Percentiles rank a stretch among this genome's conserved stretches.
Evolutionary conservation across 2,113 vertebrate species (phyloP).

Genomic region (Elgaria multicarinata): DNA sequence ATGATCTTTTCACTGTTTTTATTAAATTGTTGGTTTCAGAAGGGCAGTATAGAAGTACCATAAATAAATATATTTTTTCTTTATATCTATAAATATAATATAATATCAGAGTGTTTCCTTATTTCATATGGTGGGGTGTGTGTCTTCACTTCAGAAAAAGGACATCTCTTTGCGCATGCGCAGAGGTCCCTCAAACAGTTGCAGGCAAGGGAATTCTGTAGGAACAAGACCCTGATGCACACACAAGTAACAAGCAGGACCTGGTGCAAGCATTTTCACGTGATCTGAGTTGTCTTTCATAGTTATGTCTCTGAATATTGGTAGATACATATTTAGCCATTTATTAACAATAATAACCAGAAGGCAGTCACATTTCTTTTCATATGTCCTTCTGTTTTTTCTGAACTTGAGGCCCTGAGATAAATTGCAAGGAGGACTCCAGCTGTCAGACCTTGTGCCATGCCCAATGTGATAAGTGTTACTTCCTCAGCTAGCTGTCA

Average conservation of each 20-base stretch:
- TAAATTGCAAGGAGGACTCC: accelerated
- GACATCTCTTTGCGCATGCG: background rate
- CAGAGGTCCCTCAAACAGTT: background rate
- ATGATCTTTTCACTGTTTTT: no score
- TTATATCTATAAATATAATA: no score
- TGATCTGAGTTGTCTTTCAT: accelerated
- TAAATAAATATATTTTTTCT: no score
- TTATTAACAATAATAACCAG: background rate
- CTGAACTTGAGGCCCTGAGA: accelerated
- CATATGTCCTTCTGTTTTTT: conserved; percentile 5
- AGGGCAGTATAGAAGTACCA: no score
- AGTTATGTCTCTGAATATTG: background rate
- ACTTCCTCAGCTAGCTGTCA: background rate
- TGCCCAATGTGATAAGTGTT: accelerated
- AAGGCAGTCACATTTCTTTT: background rate
- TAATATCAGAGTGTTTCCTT: no score
- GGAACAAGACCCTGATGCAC: background rate
- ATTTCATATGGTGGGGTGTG: no score
- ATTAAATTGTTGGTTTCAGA: no score
- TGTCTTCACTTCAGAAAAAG: no score
- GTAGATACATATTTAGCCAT: accelerated
- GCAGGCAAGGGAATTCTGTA: background rate
- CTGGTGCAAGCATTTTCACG: accelerated
- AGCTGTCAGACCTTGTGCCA: background rate
- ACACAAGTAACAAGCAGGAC: background rate